These are phyloP conservation scores for Eucera pruinosa DNA, from an alignment of 2,888 invertebrate genomes.

Conservation along the genomic window DNA sequence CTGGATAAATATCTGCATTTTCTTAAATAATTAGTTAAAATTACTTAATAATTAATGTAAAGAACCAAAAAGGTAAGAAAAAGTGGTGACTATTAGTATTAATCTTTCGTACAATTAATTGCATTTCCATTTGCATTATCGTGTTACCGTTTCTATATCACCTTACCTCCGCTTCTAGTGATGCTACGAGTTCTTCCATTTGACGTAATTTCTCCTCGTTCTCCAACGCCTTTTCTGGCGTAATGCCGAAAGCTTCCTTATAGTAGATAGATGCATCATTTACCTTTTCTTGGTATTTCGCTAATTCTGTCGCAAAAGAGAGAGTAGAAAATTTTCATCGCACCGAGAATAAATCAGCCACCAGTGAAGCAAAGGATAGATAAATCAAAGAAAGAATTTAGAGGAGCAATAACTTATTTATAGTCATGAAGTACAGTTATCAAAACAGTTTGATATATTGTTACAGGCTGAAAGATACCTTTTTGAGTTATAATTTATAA, in stretches of 20 bases:
- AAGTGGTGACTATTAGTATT: too few species aligned
- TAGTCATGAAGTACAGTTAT: neutral
- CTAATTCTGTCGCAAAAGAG: conserved; percentile 70
- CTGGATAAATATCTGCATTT: too few species aligned
- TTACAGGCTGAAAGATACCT: neutral
- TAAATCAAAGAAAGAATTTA: conserved; percentile 17
- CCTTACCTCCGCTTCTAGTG: conserved; percentile 80
- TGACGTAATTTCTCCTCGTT: conserved; percentile 80
- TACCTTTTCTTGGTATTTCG: conserved; percentile 74
- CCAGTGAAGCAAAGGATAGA: neutral
- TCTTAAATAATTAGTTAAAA: too few species aligned
- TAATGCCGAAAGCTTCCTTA: conserved; percentile 79
- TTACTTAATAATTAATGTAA: too few species aligned
- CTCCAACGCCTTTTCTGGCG: conserved; percentile 78
- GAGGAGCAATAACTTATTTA: conserved; percentile 12
- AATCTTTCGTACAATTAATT: too few species aligned
- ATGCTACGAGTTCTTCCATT: conserved; percentile 79
- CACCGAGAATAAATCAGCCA: neutral
- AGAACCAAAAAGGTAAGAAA: too few species aligned
- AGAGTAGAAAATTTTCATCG: conserved; percentile 26
- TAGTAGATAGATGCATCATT: conserved; percentile 76
- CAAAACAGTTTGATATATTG: neutral
- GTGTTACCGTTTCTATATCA: neutral
- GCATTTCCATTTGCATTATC: neutral
- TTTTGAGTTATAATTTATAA: neutral